These are phyloP conservation scores for Drosophila bunnanda DNA, from an alignment of 2,888 invertebrate species.

Conservation along the genomic window DNA sequence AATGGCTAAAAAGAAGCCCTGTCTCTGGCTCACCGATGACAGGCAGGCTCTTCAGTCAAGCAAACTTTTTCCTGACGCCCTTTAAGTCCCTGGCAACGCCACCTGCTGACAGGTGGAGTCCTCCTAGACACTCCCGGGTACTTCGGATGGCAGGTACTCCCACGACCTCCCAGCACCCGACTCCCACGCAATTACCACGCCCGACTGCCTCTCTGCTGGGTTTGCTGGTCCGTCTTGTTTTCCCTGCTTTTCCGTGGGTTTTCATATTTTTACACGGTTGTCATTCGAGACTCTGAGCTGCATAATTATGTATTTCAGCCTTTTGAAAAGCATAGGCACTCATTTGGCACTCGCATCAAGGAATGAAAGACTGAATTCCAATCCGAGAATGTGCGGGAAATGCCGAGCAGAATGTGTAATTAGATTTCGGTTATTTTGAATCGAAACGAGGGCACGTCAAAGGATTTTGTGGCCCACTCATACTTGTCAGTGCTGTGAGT, in stretches of 20 bases:
- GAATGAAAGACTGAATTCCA: slow-evolving; percentile 18
- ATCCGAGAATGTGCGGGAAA: slow-evolving; percentile 12
- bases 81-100: slow-evolving; percentile 47
- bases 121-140: not conserved
- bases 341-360: slow-evolving; percentile 7
- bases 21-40: slow-evolving; percentile 29
- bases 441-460: slow-evolving; percentile 2
- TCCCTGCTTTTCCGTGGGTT: slow-evolving; percentile 15
- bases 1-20: slow-evolving; percentile 63
- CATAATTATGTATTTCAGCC: slow-evolving; percentile 62
- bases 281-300: slow-evolving; percentile 52
- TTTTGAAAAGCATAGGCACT: slow-evolving; percentile 24
- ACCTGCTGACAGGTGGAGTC: slow-evolving; percentile 60
- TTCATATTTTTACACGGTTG: slow-evolving; percentile 48
- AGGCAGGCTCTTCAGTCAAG: slow-evolving; percentile 35
- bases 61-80: slow-evolving; percentile 43
- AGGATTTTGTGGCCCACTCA: slow-evolving; percentile 15
- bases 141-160: slow-evolving; percentile 1
- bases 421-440: slow-evolving; percentile 32
- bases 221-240: slow-evolving; percentile 41
- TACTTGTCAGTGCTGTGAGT: slow-evolving; percentile 4
- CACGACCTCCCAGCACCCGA: slow-evolving; percentile 7
- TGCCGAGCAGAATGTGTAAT: slow-evolving; percentile 31
- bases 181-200: slow-evolving; percentile 67
- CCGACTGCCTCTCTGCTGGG: slow-evolving; percentile 43